Conservation (phyloP, 2,797 vertebrate genomes). For the Coracias cyanogaster region DNA sequence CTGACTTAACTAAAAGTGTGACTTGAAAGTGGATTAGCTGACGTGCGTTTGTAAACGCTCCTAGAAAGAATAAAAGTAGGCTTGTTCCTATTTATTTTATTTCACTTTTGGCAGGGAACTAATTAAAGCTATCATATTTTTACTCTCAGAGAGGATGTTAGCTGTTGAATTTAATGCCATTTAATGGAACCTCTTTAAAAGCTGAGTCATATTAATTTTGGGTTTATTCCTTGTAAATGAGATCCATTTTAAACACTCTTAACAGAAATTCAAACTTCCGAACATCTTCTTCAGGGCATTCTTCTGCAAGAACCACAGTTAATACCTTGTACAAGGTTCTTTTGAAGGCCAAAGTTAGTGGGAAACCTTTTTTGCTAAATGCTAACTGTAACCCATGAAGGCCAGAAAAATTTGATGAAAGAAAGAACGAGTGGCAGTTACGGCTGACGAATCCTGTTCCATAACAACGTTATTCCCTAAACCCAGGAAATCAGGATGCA, state of each 20-base stretch:
- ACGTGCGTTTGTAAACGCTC: neutral
- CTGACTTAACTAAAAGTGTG: constrained; percentile 62
- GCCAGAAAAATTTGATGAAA: neutral
- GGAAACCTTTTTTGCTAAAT: neutral
- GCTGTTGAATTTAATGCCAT: constrained; percentile 3
- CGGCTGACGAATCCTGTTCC: neutral
- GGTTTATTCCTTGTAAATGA: neutral
- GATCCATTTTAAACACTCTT: neutral
- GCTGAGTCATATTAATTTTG: neutral
- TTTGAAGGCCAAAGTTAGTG: neutral
- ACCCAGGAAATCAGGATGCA: neutral
- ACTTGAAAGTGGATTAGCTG: constrained; percentile 62
- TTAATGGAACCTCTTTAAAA: constrained; percentile 26
- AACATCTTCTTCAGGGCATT: neutral
- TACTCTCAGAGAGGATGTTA: neutral
- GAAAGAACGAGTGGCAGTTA: neutral
- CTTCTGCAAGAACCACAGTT: neutral
- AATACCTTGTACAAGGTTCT: neutral
- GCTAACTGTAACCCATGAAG: neutral
- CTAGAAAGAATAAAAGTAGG: neutral
- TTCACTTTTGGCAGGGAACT: neutral
- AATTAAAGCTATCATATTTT: constrained; percentile 28
- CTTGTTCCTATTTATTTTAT: constrained; percentile 35
- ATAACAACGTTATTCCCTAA: neutral
- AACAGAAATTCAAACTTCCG: neutral